Percentiles rank a stretch among this genome's conserved stretches.
Evolutionary conservation across 2,113 vertebrate species (phyloP).

Genomic region (Thomomys bottae): DNA sequence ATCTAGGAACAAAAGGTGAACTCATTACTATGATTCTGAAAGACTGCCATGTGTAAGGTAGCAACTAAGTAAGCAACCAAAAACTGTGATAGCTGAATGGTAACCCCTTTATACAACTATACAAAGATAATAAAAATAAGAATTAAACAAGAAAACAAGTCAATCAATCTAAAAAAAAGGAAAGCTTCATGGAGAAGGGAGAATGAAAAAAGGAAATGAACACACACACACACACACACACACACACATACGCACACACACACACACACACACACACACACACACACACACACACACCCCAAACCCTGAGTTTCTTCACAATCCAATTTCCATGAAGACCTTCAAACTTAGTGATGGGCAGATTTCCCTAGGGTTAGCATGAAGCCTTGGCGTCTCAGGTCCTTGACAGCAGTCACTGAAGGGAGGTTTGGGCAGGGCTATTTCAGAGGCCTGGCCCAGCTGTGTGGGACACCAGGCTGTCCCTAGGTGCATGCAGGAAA

Average conservation of each 20-base stretch:
- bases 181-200: background rate
- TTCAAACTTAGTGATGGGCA: background rate
- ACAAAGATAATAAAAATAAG: no score
- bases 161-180: no score
- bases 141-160: no score
- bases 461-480: background rate
- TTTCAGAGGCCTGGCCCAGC: background rate
- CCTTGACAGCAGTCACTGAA: slow-evolving; percentile 1
- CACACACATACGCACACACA: background rate
- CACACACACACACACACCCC: background rate
- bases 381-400: background rate
- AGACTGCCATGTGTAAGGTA: background rate
- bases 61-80: background rate
- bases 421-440: background rate
- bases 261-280: background rate
- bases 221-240: background rate
- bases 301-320: background rate
- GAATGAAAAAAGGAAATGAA: background rate
- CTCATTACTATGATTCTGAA: background rate
- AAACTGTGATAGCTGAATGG: background rate
- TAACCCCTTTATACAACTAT: no score
- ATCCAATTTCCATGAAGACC: background rate
- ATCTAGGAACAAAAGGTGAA: background rate
- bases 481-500: background rate
- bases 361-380: background rate